These are phyloP conservation scores for Urocyon cinereoargenteus DNA, from an alignment of 2,797 vertebrate species.

Conservation along the genomic window DNA sequence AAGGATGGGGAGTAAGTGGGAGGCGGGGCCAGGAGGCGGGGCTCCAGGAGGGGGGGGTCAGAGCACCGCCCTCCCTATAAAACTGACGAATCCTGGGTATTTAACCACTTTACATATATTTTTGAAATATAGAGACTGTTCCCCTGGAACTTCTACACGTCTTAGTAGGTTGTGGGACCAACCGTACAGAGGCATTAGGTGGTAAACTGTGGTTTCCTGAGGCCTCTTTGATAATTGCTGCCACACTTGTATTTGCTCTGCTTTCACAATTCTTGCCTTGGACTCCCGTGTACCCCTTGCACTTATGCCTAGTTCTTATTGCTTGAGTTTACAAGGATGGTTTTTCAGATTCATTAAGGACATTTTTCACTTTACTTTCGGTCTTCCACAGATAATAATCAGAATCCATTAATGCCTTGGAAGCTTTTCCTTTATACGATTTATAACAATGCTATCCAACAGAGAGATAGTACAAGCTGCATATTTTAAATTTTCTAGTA, in stretches of 20 bases:
- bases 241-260: not conserved
- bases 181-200: not conserved
- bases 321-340: not conserved
- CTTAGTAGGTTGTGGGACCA: not conserved
- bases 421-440: not conserved
- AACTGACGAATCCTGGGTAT: not conserved
- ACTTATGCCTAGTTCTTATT: not conserved
- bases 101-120: not conserved
- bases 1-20: fast-evolving
- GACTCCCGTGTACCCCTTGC: not conserved
- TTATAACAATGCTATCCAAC: not conserved
- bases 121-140: not conserved
- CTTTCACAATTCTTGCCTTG: not conserved
- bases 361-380: not conserved
- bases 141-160: not conserved
- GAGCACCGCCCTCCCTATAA: not conserved
- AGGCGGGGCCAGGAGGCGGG: fast-evolving
- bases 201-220: not conserved
- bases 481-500: not conserved
- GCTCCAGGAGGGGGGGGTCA: not conserved
- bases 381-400: not conserved
- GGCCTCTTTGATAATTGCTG: not conserved
- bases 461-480: not conserved
- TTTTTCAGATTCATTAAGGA: not conserved
- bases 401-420: not conserved